Evolutionary conservation across 2,888 invertebrate species (phyloP).

Genomic region (Morinoia aosen): DNA sequence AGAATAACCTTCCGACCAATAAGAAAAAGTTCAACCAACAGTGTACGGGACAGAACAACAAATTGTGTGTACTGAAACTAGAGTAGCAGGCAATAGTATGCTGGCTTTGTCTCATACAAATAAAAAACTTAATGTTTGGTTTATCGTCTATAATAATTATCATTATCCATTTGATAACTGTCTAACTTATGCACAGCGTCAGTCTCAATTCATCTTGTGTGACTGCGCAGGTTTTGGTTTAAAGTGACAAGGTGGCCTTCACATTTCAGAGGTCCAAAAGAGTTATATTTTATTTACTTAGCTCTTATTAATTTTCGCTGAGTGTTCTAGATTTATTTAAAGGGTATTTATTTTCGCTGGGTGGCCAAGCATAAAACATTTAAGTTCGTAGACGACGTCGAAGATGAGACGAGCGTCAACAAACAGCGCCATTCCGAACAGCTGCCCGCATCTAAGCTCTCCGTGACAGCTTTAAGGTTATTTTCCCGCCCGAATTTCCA

Average conservation of each 20-base stretch:
- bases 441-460: background rate
- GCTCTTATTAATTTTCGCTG: too few relatives aligned
- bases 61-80: too few relatives aligned
- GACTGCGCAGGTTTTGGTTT: background rate
- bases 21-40: too few relatives aligned
- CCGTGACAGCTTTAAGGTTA: background rate
- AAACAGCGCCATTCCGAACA: background rate
- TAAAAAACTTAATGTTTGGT: too few relatives aligned
- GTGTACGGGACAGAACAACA: too few relatives aligned
- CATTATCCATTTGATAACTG: too few relatives aligned
- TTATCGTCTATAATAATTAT: too few relatives aligned
- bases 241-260: background rate
- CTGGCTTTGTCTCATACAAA: too few relatives aligned
- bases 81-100: too few relatives aligned
- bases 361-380: background rate
- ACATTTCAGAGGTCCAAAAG: background rate
- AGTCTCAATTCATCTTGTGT: background rate
- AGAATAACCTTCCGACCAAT: too few relatives aligned
- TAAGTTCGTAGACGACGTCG: background rate
- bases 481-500: background rate
- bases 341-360: background rate
- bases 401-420: background rate
- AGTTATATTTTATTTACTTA: too few relatives aligned
- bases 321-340: background rate
- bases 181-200: too few relatives aligned